Conservation (phyloP, 2,113 vertebrate genomes). For the Mola mola region DNA sequence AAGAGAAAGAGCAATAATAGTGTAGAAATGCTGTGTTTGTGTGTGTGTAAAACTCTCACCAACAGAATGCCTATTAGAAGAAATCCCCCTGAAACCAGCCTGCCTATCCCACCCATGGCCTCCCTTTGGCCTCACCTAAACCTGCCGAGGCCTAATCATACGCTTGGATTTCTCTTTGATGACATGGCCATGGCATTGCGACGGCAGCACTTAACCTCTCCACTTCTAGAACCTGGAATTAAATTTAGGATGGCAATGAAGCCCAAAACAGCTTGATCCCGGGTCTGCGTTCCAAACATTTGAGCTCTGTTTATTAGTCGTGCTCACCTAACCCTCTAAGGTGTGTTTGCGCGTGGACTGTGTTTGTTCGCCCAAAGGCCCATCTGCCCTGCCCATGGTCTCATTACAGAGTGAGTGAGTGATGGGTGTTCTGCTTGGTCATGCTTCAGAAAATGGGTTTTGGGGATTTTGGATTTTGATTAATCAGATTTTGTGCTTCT, state of each 20-base stretch:
- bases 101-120: constrained; percentile 55
- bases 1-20: constrained; percentile 39
- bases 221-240: constrained; percentile 51
- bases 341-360: constrained; percentile 17
- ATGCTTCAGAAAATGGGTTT: constrained; percentile 69
- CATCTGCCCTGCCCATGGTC: constrained; percentile 49
- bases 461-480: constrained; percentile 68
- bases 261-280: constrained; percentile 55
- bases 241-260: constrained; percentile 53
- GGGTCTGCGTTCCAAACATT: constrained; percentile 26
- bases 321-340: constrained; percentile 31
- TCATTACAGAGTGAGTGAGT: constrained; percentile 70
- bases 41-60: constrained; percentile 37
- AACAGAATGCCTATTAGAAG: constrained; percentile 64
- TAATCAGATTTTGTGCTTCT: constrained; percentile 65
- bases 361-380: constrained; percentile 52
- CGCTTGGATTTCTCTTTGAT: constrained; percentile 73
- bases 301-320: constrained; percentile 64
- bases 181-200: constrained; percentile 53
- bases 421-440: constrained; percentile 73
- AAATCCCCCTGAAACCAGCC: constrained; percentile 61
- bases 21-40: constrained; percentile 22
- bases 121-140: constrained; percentile 56
- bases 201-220: constrained; percentile 54
- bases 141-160: constrained; percentile 69